Conservation (phyloP, 2,888 invertebrate species). For the Drosophila meridionalis region DNA sequence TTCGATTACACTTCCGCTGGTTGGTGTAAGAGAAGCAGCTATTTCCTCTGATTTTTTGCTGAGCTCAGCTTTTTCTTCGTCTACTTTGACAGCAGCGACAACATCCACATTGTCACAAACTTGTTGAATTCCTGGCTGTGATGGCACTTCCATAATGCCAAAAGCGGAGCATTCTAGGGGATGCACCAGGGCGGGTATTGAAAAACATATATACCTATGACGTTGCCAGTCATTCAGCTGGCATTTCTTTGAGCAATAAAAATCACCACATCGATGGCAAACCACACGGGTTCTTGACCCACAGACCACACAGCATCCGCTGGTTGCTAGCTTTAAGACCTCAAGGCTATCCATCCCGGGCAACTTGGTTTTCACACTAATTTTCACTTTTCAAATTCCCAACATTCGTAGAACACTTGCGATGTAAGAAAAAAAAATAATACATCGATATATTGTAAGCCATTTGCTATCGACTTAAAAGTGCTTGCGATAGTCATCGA, state of each 20-base stretch:
- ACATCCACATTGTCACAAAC: no score
- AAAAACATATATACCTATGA: constrained; percentile 63
- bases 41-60: not conserved
- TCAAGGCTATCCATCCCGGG: constrained; percentile 8
- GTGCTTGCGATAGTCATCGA: not conserved
- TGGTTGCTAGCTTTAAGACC: not conserved
- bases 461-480: not conserved
- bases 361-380: not conserved
- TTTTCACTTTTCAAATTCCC: not conserved
- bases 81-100: no score
- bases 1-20: not conserved
- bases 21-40: not conserved
- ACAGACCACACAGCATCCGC: constrained; percentile 52
- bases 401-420: not conserved
- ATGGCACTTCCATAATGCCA: not conserved
- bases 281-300: constrained; percentile 6
- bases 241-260: constrained; percentile 53
- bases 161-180: constrained; percentile 42
- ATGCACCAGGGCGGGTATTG: constrained; percentile 55
- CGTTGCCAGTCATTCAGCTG: constrained; percentile 60
- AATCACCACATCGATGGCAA: constrained; percentile 66
- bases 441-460: constrained; percentile 7
- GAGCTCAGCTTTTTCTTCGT: not conserved
- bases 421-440: not conserved
- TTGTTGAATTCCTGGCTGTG: not conserved